Base-by-base conservation (phyloP, 1,140 invertebrate species). In the Musca domestica region DNA sequence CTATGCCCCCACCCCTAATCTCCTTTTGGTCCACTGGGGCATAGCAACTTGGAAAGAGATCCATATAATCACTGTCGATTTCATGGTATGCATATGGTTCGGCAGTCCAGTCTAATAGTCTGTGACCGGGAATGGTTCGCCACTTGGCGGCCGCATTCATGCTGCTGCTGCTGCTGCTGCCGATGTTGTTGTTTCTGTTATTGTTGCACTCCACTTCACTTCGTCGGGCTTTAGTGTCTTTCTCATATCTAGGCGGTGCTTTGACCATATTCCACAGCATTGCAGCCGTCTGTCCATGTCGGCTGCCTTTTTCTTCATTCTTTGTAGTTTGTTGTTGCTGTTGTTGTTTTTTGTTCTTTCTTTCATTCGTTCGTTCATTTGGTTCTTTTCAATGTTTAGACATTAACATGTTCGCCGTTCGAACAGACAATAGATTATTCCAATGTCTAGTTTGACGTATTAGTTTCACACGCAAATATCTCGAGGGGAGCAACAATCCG, bases 311-410 rank as follows among this genome's bases (percentile, higher is more conserved):
- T 20, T 20, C 48, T 20, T 19, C 34, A 19, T 51, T 51, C 48
- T 51, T 51, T 51, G 17, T 20, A 5, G 10, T 5, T 3, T 48
- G 15, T 48, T 48, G 15, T 48, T 48, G 15, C 15, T 15, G 47
- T 48, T 48, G 47, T 58, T 61, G 27, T 3, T 41, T 2, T 12
- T 10, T 34, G 34, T 61, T 41, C 41, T 41, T 10, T 3, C 30
- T n/a, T 30, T 41, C 17, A 41, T 61, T 41, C 3, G n/a, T 61
- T 41, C 19, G 25, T 61, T 19, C 34, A 9, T 34, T 61, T 34
- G 25, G 30, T n/a, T 61, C 30, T 34, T 61, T 61, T 61, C 56
- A 61, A 30, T 61, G 56, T 61, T 61, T 61, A 61, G 56, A 61
- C 27, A 61, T 61, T 61, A 34, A 61, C 56, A 61, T 61, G 56